Evolutionary conservation across 2,888 invertebrate species (phyloP).

Genomic region (Eustalomyia histrio): DNA sequence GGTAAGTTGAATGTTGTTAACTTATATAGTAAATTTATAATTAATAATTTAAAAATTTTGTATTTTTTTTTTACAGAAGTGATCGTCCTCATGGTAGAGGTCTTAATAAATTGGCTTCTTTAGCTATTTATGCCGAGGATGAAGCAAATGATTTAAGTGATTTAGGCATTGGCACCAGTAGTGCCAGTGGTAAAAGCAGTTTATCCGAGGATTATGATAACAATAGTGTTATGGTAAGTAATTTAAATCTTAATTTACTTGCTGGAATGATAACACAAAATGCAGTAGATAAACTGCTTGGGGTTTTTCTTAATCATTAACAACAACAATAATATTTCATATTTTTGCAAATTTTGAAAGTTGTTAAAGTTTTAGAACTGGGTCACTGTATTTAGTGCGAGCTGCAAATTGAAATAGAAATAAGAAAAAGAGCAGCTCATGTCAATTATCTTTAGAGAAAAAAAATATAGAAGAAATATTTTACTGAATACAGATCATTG

Average conservation of each 20-base stretch:
- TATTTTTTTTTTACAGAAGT: slow-evolving; percentile 68
- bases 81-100: slow-evolving; percentile 81
- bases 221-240: slow-evolving; percentile 83
- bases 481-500: slow-evolving; percentile 24
- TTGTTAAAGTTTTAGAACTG: slow-evolving; percentile 67
- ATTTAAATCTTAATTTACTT: no score
- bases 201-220: slow-evolving; percentile 84
- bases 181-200: slow-evolving; percentile 83
- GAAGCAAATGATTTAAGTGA: slow-evolving; percentile 92
- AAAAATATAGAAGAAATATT: slow-evolving; percentile 14
- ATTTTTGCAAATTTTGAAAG: slow-evolving; percentile 58
- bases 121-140: slow-evolving; percentile 89
- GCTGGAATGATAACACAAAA: no score
- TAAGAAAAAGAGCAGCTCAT: slow-evolving; percentile 7
- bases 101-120: slow-evolving; percentile 81
- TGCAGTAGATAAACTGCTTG: no score
- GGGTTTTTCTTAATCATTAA: neutral
- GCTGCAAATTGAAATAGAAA: neutral
- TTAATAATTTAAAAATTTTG: neutral
- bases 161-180: slow-evolving; percentile 87
- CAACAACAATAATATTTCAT: neutral
- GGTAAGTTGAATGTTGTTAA: slow-evolving; percentile 80
- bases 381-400: slow-evolving; percentile 58
- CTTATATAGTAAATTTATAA: neutral
- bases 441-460: slow-evolving; percentile 45